Base-by-base conservation (phyloP, 2,797 vertebrate species). In the Premnoplex brunnescens region DNA sequence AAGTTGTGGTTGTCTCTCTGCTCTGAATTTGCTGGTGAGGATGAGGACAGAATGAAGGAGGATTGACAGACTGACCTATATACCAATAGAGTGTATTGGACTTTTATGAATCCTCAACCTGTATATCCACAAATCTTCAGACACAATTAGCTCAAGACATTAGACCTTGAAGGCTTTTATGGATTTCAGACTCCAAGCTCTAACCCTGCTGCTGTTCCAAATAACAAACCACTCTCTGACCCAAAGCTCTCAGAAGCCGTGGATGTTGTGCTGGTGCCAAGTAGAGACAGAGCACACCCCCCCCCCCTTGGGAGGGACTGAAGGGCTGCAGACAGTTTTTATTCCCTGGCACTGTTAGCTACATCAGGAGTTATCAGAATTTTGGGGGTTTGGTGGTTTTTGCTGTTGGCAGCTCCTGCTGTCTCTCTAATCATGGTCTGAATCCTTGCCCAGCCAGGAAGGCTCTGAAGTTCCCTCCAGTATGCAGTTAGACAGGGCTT, bases 341-440 rank as follows among this genome's bases (percentile, higher is more conserved):
- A 73, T 84, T 88, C 69, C 46, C 79, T 94, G 91, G 79, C 82
- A 67, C 41, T n/a, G 11, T 4, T 30, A 60, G 44, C 37, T 63
- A 10, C n/a, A 39, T 26, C 0, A 0, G 20, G 26, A 84, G 10
- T 62, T 78, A 51, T 83, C 55, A 78, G 39, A 81, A 90, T 32
- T 84, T 92, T 44, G 55, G 15, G 2, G 0, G 3, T 78, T 91
- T 43, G 64, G 82, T 1, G 0, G 15, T 9, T 68, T 72, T 75
- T 68, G 55, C 63, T 85, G 49, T 64, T 94, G 90, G 85, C 71
- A 96, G 76, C 73, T 92, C 89, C 62, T 3, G 5, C 26, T 44
- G 9, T 14, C 66, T 91, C 85, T 86, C 88, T 84, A 84, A 88
- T 78, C 23, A 20, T 5, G 39, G 58, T 52, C 78, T 9, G 14